Evolutionary conservation across 2,888 invertebrate genomes (phyloP), one percentile per base, ranked within the genome.

Genomic region (Dastarcus helophoroides): DNA sequence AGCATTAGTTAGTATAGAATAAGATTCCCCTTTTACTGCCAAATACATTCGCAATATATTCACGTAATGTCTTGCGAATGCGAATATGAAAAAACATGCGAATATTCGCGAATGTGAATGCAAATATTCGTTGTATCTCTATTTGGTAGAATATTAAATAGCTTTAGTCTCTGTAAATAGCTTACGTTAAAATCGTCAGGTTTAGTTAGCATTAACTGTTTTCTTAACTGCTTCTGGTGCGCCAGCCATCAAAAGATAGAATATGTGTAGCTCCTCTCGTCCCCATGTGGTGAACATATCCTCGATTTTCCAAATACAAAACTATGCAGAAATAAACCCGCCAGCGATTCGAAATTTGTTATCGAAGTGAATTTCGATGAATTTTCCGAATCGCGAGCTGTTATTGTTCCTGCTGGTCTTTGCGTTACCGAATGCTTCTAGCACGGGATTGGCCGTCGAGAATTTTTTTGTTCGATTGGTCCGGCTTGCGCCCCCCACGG

Each of bases 341-440:
- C 97, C 94, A 9, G 86, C 89, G 2, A 91, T 88, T 60, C 81
- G 82, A 60, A 81, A 76, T 54, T 85, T 83, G 42, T 73, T 74
- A 57, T 82, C 85, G 63, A 97, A 97, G 64, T 97, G 97, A 11
- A 98, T 93, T 62, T 97, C 95, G 68, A 98, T 94, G 64, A 98
- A 97, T 65, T 97, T 97, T 39, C 97, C 97, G 66, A 98, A 98
- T 31, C 97, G 78, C 24, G 89, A 90, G 46, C 90, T 90, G 71
- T 98, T 97, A 67, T 98, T 97, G 64, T 98, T 97, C 17, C 97
- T 73, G 0, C 93, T 89, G 0, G 97, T 97, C 62, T 97, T 98
- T 1, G 95, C 94, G 65, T 95, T 95, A 27, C 94, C 95, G 62
- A 95, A 95, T 5, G 90, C 86, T 63, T 95, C 95, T 32, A 94